These are phyloP conservation scores for Caenorhabditis zanzibari DNA, from an alignment of 2,888 invertebrate species.

Conservation along the genomic window DNA sequence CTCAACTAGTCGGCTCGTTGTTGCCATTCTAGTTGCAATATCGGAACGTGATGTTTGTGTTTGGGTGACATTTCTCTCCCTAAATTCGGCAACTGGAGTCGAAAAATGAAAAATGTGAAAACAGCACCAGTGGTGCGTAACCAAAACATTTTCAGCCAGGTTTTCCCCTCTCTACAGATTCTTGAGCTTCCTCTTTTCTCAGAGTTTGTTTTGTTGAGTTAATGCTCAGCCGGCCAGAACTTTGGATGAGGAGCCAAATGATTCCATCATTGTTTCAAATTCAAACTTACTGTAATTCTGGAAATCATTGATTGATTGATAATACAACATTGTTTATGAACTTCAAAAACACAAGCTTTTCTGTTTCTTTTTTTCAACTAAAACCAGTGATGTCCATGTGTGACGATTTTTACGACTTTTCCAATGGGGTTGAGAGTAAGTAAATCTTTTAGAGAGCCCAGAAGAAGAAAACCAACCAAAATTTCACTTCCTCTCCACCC, in stretches of 20 bases:
- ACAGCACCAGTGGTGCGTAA: constrained; percentile 62
- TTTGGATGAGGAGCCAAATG: no score
- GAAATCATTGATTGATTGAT: no score
- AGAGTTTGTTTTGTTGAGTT: not conserved
- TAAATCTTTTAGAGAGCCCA: constrained; percentile 33
- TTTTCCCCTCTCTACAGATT: constrained; percentile 24
- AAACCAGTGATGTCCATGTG: not conserved
- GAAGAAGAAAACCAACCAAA: constrained; percentile 12
- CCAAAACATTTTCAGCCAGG: constrained; percentile 63
- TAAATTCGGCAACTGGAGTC: constrained; percentile 7
- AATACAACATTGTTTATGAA: no score
- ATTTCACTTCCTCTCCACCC: constrained; percentile 13
- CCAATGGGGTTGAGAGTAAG: constrained; percentile 53
- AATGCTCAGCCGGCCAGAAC: no score
- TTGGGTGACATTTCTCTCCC: constrained; percentile 20
- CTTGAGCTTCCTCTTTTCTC: not conserved
- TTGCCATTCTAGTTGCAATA: constrained; percentile 39
- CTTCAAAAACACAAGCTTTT: no score
- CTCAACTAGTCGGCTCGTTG: constrained; percentile 24
- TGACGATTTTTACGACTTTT: constrained; percentile 53
- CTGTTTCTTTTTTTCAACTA: no score
- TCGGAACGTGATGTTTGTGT: constrained; percentile 56
- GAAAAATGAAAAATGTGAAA: constrained; percentile 53
- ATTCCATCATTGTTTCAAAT: no score
- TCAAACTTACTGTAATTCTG: no score